Evolutionary conservation across 53 echinoderm and acorn worm genomes (phyloP), one percentile per base, ranked within the genome.

Genomic region (Hippasteria phrygiana): DNA sequence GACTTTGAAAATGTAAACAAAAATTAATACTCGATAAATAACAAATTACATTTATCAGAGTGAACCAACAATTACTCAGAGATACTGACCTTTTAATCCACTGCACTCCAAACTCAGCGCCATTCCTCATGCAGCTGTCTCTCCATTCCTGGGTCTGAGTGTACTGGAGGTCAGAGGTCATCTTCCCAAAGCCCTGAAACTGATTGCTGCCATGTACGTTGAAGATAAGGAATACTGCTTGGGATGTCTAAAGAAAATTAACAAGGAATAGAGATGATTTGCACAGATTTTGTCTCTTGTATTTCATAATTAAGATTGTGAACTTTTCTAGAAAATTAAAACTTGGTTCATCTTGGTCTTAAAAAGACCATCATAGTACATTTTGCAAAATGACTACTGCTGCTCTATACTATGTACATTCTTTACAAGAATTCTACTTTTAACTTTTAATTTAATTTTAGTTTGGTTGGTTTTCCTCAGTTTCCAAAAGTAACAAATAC

Each of bases 21-120:
- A 1, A 62, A 40, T 35, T 1, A 35, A 53, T 27, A 1, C 62
- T 80, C 55, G 62, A 55, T 10, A 29, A 80, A 13, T 8, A 53
- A 54, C 4, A 55, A 62, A 59, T 14, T 74, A 4, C 17, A 35
- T 87, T n/a, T n/a, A n/a, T n/a, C n/a, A 10, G 4, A 37, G 12
- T 26, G 37, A 43, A 26, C 5, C 34, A 39, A 70, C 2, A 36
- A 31, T 40, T n/a, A n/a, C n/a, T 11, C n/a, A n/a, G n/a, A n/a
- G n/a, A n/a, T n/a, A n/a, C 54, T 71, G 41, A 89, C 92, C 83
- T 92, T 75, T 92, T 89, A 55, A 92, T 83, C 92, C 92, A 92
- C 62, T 92, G 82, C 55, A 92, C 75, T 29, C 84, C 69, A 75
- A 92, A 83, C 36, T 82, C 82, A 1, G 75, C 87, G n/a, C 91